Percentiles rank a stretch among this genome's conserved stretches.
phyloP scores from a whole-genome alignment of 2,113 vertebrate genomes.

The Terrapene triunguis region DNA sequence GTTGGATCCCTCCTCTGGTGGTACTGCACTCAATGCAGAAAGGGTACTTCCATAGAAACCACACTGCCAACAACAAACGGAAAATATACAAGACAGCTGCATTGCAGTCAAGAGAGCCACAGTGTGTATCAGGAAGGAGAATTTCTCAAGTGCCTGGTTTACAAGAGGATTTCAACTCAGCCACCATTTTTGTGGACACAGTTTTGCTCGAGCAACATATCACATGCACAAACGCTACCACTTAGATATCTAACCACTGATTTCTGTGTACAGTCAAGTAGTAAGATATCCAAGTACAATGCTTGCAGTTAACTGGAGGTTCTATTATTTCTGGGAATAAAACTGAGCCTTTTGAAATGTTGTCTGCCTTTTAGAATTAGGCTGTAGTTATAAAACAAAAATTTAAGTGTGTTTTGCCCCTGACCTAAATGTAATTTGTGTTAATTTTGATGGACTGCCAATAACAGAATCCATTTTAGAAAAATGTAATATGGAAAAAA shows the following conservation, averaged over 20 bases:
- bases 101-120: not conserved
- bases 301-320: not conserved
- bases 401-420: not conserved
- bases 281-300: not conserved
- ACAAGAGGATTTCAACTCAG: not conserved
- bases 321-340: not conserved
- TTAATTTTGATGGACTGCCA: accelerated
- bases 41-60: not conserved
- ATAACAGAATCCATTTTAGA: not conserved
- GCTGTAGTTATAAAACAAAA: not conserved
- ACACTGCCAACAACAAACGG: not conserved
- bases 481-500: not conserved
- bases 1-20: not conserved
- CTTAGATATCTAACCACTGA: not conserved
- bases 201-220: not conserved
- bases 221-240: not conserved
- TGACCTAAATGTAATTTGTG: not conserved
- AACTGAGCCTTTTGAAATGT: accelerated
- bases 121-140: not conserved
- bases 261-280: not conserved
- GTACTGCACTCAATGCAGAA: not conserved
- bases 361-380: not conserved
- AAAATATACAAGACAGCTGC: not conserved
- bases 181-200: not conserved
- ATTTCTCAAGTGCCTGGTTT: not conserved